Evolutionary conservation across 2,888 invertebrate species (phyloP), one percentile per base, ranked within the genome.

Genomic region (Acleris emargana): DNA sequence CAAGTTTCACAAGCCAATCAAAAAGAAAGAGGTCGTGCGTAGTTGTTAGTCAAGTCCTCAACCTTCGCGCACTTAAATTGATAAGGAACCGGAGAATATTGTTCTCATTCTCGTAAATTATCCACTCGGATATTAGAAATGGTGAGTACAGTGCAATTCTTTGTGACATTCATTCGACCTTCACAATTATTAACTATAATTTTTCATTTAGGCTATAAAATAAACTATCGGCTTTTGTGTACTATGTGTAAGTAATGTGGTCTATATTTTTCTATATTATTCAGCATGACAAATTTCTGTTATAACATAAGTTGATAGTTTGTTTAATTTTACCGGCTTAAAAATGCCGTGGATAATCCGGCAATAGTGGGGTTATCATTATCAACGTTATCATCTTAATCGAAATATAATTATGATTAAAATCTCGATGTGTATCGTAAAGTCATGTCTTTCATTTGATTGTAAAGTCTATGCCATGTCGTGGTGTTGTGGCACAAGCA

Each of bases 91-190:
- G 58, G 64, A 58, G 51, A 53, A 22, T 64, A 64, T 58, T 57
- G 60, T 53, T 64, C 61, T 28, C 50, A 64, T 58, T 68, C 38
- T 47, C 5, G n/a, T 42, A 58, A 60, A 60, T 60, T 57, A 49
- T 58, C 45, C 25, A 62, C 9, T 51, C 18, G 59, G 52, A 64
- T 58, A 67, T 55, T 58, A 62, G 77, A 76, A 78, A 88, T 90
- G 90, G 90, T 90, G 79, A 85, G 89, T 79, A 68, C 58, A 66
- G 50, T 69, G 53, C 54, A 51, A 58, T 60, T 77, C 77, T 67
- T 72, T 75, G 74, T 89, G 91, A 90, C 91, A 86, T 91, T 89
- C 82, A 75, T 70, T 76, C 88, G 91, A 90, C 91, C 91, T 91
- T 83, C 72, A 67, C 42, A 57, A 53, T 32, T 57, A 51, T 57